phyloP scores from a whole-genome alignment of 1,140 invertebrate species.

The Pygmarrhopalites habei region DNA sequence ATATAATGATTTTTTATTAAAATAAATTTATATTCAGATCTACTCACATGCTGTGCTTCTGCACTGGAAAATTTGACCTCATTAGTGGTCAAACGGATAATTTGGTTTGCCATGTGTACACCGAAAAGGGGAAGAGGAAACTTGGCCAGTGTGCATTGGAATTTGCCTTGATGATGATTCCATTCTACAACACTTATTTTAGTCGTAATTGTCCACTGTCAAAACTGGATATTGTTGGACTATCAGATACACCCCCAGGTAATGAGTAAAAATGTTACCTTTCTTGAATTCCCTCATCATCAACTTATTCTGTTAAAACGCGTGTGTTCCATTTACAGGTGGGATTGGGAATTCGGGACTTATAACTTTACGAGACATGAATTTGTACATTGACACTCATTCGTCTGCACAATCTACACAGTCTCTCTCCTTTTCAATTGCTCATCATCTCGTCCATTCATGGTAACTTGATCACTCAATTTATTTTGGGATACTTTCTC shows the following conservation, averaged over 20 bases:
- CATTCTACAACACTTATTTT: conserved; percentile 21
- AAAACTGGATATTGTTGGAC: conserved; percentile 24
- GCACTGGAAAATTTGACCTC: conserved; percentile 26
- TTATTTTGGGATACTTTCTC: too few species aligned
- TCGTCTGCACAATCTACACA: neutral
- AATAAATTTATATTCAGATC: too few species aligned
- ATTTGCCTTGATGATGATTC: neutral
- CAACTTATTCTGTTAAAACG: neutral
- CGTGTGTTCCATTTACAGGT: neutral
- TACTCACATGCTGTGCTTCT: conserved; percentile 36
- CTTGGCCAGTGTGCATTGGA: conserved; percentile 17
- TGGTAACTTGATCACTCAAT: conserved; percentile 76
- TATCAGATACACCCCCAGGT: conserved; percentile 16
- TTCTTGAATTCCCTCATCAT: neutral
- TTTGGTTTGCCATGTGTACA: conserved; percentile 5
- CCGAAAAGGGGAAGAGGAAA: neutral
- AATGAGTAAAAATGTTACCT: too few species aligned
- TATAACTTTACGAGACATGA: conserved; percentile 49
- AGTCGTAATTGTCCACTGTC: conserved; percentile 13
- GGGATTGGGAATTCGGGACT: conserved; percentile 49
- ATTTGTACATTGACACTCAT: conserved; percentile 43
- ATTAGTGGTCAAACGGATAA: conserved; percentile 14
- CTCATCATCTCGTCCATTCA: conserved; percentile 85
- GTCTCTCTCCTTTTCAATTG: conserved; percentile 53
- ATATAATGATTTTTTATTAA: too few species aligned